Evolutionary conservation across 2,888 invertebrate species (phyloP), one percentile per base, ranked within the genome.

Genomic region (Ormyrus pomaceus): DNA sequence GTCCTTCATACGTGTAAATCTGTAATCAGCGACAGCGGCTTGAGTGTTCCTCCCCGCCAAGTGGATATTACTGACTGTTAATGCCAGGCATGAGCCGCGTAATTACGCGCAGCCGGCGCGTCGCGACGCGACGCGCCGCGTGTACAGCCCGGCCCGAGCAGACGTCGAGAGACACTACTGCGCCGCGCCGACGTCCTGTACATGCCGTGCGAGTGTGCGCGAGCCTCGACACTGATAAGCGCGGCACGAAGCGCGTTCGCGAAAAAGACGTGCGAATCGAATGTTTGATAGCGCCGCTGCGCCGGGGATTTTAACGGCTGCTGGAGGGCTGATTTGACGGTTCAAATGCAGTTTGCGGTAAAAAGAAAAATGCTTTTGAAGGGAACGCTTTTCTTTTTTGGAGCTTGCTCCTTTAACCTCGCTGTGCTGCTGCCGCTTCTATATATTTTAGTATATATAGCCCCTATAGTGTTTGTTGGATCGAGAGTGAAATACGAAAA

Each of bases 61-160:
- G 51, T 70, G 34, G 50, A 46, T 78, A 70, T 74, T 81, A 81
- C 71, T 78, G 71, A 74, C 78, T 71, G 74, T 68, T 81, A 77
- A 75, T 81, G 59, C 75, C 72, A 50, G 71, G 68, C 66, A 68
- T 68, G 75, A 74, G 70, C 65, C 71, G 70, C 72, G 73, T 75
- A 81, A 81, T 81, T 78, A 75, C 75, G 65, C 48, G 46, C 75
- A 71, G 73, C 9, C 50, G 72, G 72, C n/a, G 51, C 19, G 45
- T 34, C 66, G 51, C 48, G 7, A 10, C 66, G 51, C 48, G 7
- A 10, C 34, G 34, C 34, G 4, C 6, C 66, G 13, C 19, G n/a
- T 45, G 34, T 34, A 48, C n/a, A 10, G 50, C 13, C 10, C 2
- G 62, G 50, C 46, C 56, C 53, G 46, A 64, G 11, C 64, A 70